Base-by-base conservation (phyloP, 37 sponge, comb jelly and placozoan genomes). In the Diacarnus erythraeanus region DNA sequence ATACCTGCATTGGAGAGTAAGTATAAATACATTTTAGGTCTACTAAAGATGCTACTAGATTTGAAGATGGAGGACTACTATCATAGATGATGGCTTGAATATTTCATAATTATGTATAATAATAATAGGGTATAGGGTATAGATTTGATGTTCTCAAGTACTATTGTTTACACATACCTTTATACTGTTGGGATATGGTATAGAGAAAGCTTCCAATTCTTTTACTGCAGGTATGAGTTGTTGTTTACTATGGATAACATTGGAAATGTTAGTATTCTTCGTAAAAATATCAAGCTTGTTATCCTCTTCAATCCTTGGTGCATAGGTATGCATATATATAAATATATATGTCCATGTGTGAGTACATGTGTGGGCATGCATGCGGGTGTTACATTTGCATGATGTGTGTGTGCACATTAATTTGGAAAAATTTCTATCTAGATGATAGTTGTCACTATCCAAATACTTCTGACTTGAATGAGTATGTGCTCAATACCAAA, bases 221-320 rank as follows among this genome's bases (percentile, higher is more conserved):
- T 65, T 65, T 65, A 18, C 33, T 76, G 39, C 64, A 84, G 85
- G 71, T 84, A 84, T 42, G 40, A 69, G 0, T 44, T 84, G 63
- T 17, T 84, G 21, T 63, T 84, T 22, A 77, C 47, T 29, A 35
- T 84, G 41, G 85, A 77, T 43, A 59, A 61, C 0, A 64, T 42
- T 29, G 85, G 78, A 5, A 26, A n/a, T 22, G 78, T 77, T 71
- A 77, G 60, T 59, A 72, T 77, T 39, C 75, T 89, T 31, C 58
- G 74, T 26, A 20, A 60, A 40, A 41, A 78, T 0, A 57, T 77
- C 57, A 56, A n/a, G 1, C 56, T 84, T 6, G 61, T 78, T 22
- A 51, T 88, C 66, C 65, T 92, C 57, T 92, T 92, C 68, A 92
- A 92, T 54, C 93, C 93, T 21, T 92, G 93, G 93, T 64, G 75